A percentile compares a stretch with the other conserved stretches of the same genome.
These are phyloP conservation scores for Alviniconcha strummeri DNA, from an alignment of 2,888 invertebrate species.

Conservation along the genomic window DNA sequence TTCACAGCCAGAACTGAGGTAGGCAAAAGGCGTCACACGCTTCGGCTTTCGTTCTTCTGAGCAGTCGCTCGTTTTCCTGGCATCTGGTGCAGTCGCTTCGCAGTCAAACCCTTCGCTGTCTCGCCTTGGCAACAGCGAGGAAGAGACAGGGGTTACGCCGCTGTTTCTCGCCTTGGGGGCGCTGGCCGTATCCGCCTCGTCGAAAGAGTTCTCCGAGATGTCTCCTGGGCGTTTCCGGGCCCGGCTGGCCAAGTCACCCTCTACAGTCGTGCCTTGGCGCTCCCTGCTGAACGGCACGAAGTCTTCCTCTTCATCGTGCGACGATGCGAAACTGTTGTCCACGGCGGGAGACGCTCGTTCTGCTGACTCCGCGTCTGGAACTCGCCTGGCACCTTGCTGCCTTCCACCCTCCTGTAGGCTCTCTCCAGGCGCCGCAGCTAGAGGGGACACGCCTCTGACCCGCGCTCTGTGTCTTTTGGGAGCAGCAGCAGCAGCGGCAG, in stretches of 20 bases:
- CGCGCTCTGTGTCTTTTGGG: not conserved
- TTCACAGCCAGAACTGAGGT: no score
- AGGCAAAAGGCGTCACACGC: no score
- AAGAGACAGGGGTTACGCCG: not conserved
- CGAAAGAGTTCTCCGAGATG: not conserved
- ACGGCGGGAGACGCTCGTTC: no score
- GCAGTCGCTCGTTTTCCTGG: no score
- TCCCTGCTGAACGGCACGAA: conserved; percentile 19
- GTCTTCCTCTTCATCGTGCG: conserved; percentile 9
- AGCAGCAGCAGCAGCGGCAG: no score
- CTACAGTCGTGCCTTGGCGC: not conserved
- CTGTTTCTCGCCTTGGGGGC: not conserved
- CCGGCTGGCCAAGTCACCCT: conserved; percentile 17
- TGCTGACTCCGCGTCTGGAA: no score
- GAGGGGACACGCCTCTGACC: not conserved
- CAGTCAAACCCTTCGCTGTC: not conserved
- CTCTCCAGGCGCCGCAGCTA: not conserved
- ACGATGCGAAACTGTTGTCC: conserved; percentile 8
- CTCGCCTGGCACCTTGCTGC: not conserved
- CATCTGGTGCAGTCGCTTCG: no score
- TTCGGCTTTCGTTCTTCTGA: no score
- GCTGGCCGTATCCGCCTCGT: not conserved
- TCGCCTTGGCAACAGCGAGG: not conserved
- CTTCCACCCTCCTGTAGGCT: not conserved
- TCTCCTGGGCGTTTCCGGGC: not conserved